Conservation (phyloP, 2,797 vertebrate genomes). For the Muscicapa comitata region DNA sequence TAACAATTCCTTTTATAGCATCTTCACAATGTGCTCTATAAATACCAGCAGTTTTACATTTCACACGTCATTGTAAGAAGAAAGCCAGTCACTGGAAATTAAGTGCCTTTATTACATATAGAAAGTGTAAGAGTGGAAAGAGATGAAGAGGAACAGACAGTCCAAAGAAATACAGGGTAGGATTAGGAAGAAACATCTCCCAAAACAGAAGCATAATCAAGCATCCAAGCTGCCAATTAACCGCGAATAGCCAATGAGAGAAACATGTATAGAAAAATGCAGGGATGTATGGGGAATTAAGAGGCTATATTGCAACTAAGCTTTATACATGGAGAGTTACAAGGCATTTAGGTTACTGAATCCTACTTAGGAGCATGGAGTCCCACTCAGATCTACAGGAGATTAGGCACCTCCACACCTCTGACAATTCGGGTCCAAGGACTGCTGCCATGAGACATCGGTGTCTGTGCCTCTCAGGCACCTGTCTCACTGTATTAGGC, state of each 20-base stretch:
- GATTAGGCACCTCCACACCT: neutral
- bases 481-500: neutral
- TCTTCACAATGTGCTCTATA: neutral
- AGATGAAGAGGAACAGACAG: neutral
- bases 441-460: neutral
- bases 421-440: neutral
- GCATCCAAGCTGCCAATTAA: neutral
- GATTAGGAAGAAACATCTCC: neutral
- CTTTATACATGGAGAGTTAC: neutral
- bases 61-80: neutral
- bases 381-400: neutral
- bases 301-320: neutral
- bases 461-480: neutral
- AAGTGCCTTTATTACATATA: neutral
- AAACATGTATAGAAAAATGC: neutral
- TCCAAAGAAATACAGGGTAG: neutral
- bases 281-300: neutral
- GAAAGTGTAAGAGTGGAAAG: neutral
- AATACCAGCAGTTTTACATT: neutral
- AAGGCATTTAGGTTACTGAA: neutral
- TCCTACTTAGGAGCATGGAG: neutral
- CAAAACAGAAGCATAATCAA: neutral
- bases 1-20: neutral
- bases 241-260: neutral
- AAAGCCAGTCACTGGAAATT: neutral